Evolutionary conservation across 2,113 vertebrate genomes (phyloP).

Genomic region (Callocephalon fimbriatum): DNA sequence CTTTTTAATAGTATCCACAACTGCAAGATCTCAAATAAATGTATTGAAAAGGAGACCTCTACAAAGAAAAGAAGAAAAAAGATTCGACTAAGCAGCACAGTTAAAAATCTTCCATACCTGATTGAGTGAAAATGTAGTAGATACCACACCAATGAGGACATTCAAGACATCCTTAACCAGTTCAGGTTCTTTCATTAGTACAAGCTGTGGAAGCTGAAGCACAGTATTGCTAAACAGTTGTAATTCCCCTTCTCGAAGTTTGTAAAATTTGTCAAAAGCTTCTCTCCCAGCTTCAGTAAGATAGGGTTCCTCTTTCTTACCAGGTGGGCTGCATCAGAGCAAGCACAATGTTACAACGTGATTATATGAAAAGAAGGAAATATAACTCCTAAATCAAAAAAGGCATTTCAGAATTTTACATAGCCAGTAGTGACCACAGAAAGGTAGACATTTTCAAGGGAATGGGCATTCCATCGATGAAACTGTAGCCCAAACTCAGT

Average conservation of each 20-base stretch:
- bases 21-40: not conserved
- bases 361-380: not conserved
- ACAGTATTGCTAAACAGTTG: constrained; percentile 81
- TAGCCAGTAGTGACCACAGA: not conserved
- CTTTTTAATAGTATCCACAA: not conserved
- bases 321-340: constrained; percentile 83
- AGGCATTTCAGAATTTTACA: not conserved
- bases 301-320: constrained; percentile 88
- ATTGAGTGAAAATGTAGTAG: constrained; percentile 89
- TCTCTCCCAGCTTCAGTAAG: constrained; percentile 93
- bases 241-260: constrained; percentile 86
- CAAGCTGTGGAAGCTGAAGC: constrained; percentile 78
- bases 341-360: not conserved
- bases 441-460: not conserved
- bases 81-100: accelerated
- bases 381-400: not conserved
- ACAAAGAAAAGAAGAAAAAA: not conserved
- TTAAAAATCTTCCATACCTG: constrained; percentile 71
- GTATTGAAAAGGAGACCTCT: not conserved
- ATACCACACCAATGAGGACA: constrained; percentile 92
- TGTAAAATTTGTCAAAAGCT: constrained; percentile 91
- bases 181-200: constrained; percentile 85
- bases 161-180: constrained; percentile 93
- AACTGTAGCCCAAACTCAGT: not conserved
- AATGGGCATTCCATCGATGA: not conserved